Evolutionary conservation across 1,140 invertebrate genomes (phyloP), one percentile per base, ranked within the genome.

Genomic region (Myzus persicae): DNA sequence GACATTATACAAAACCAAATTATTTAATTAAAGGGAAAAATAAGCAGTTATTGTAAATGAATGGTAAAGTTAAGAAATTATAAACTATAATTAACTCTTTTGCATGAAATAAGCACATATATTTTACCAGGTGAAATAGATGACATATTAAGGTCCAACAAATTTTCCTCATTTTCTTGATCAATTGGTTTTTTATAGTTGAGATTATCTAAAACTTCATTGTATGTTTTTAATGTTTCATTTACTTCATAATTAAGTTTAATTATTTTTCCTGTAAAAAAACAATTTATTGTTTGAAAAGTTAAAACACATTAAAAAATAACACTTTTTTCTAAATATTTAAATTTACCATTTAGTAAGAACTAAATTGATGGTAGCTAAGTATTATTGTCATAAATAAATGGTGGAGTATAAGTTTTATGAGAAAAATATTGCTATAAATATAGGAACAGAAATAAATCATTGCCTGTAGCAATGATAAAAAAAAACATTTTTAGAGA

Each of bases 241-340:
- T 94, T 94, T 89, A 94, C 44, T 84, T 90, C 92, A 93, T 93
- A 93, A 92, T 93, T 94, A 44, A 88, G 42, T 84, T 94, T 81
- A 26, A 93, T 88, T 38, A 93, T 76, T 44, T 90, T 90, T n/a
- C 36, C 94, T 93, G 40, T 26, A 93, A 93, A n/a, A 67, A 44
- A n/a, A 90, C 2, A 38, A 76, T n/a, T 18, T 59, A n/a, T 67
- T 67, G 11, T 67, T 18, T 67, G n/a, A 31, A 67, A 67, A 5
- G 11, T 67, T n/a, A 18, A n/a, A 67, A 11, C 26, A 67, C 11
- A 67, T 11, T 67, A 31, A 14, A 14, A 67, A n/a, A 54, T 54
- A 54, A 54, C 7, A 54, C 26, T 54, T 67, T 67, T 67, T n/a
- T 67, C 31, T n/a, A n/a, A 67, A 67, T 67, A 67, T n/a, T n/a